These are phyloP conservation scores for Galerucella nymphaeae DNA, from an alignment of 2,888 invertebrate species.

Conservation along the genomic window DNA sequence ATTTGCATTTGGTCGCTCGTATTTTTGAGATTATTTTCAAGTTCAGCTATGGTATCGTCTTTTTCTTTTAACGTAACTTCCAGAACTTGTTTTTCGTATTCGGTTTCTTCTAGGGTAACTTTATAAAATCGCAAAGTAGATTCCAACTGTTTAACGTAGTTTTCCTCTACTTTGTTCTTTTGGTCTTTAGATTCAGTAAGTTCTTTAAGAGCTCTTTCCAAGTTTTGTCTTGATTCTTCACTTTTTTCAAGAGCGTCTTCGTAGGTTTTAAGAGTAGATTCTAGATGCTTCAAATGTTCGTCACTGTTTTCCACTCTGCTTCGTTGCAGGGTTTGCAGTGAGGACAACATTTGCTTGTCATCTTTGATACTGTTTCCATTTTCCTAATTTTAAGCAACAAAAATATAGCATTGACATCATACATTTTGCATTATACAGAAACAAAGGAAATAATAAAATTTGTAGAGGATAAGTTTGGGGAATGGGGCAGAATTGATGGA, in stretches of 20 bases:
- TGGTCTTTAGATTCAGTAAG: conserved; percentile 32
- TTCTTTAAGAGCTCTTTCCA: conserved; percentile 47
- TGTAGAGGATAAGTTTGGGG: conserved; percentile 52
- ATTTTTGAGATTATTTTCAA: conserved; percentile 49
- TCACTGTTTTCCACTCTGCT: background rate
- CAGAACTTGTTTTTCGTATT: conserved; percentile 60
- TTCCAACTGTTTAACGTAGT: conserved; percentile 64
- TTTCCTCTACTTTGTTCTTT: conserved; percentile 46
- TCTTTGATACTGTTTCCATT: conserved; percentile 29
- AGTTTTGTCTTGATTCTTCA: conserved; percentile 45
- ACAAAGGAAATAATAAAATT: conserved; percentile 40
- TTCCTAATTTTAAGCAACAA: conserved; percentile 41
- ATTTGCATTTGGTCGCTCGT: conserved; percentile 44
- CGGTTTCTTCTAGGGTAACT: conserved; percentile 67
- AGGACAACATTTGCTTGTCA: background rate
- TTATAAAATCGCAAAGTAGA: conserved; percentile 69
- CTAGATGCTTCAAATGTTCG: conserved; percentile 7
- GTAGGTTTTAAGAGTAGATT: background rate
- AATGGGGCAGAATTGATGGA: conserved; percentile 62
- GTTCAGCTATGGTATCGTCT: conserved; percentile 49
- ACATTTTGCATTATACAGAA: conserved; percentile 41
- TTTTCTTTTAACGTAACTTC: conserved; percentile 53
- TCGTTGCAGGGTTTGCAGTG: background rate
- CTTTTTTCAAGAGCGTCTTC: conserved; percentile 1
- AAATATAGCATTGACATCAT: conserved; percentile 39